Evolutionary conservation across 2,113 vertebrate genomes (phyloP), one percentile per base, ranked within the genome.

Genomic region (Irena cyanogastra): DNA sequence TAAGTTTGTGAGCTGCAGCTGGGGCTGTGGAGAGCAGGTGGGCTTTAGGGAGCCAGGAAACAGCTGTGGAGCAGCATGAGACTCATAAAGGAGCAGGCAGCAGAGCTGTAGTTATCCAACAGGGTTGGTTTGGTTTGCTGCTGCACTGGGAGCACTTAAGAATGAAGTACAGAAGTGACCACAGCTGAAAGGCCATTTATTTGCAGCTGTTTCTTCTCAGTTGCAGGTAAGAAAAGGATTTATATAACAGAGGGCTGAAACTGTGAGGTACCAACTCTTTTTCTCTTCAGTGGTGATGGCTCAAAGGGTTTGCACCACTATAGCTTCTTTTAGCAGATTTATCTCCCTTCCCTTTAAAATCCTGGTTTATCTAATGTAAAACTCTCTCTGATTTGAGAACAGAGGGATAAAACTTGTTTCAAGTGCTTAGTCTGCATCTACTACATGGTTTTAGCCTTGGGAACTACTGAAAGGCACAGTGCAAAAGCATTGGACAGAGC

Each of bases 341-440:
- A 33, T 83, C 61, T 86, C 35, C 50, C 9, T 52, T 89, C 17
- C 41, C 57, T 94, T 94, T 91, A 85, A 94, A 91, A 80, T 71
- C 35, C 13, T 22, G 44, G 22, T 84, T 90, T 92, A 65, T 68
- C n/a, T 68, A 72, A 74, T 37, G 35, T 65, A 69, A 83, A 79
- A 72, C 70, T 81, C 60, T 89, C 37, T 88, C 60, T 87, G 93
- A 63, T 76, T 93, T 87, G 50, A 91, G 91, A 93, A 95, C 35
- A 93, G 78, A 95, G 50, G 6, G 17, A 31, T 79, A 91, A 85
- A 95, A 80, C 24, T 65, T 89, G 24, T 77, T 85, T 90, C 74
- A 89, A 89, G 61, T 72, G 50, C 24, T 20, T 74, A 78, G 74
- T 87, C 81, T 92, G 70, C 18, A 45, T 76, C 87, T 76, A 49